Conservation (phyloP, 2,113 vertebrate species). For the Nothocercus nigrocapillus region DNA sequence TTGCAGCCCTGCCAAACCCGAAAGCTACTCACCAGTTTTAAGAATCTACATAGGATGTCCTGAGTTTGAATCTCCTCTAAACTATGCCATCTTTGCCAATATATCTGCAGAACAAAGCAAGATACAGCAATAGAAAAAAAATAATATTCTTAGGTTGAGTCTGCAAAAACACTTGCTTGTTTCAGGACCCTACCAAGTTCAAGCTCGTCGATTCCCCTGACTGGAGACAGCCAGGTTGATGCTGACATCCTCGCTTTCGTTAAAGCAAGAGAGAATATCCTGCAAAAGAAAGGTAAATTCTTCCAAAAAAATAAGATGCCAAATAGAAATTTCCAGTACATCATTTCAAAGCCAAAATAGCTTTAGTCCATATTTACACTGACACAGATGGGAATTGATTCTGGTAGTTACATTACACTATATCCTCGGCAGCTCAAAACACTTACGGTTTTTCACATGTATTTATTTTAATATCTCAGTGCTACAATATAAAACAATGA, state of each 20-base stretch:
- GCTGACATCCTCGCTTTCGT: constrained; percentile 92
- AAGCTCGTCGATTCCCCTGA: constrained; percentile 81
- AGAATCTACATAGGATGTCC: neutral
- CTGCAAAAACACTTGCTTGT: constrained; percentile 30
- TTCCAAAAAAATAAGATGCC: neutral
- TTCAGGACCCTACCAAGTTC: constrained; percentile 73
- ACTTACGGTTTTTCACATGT: neutral
- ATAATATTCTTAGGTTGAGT: neutral
- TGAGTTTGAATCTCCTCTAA: neutral
- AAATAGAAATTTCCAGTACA: neutral
- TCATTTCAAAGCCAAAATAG: neutral
- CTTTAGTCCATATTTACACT: neutral
- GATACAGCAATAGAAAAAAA: neutral
- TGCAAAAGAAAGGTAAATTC: constrained; percentile 85
- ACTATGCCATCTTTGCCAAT: neutral
- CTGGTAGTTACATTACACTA: neutral
- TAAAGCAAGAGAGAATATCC: constrained; percentile 87
- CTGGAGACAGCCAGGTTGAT: constrained; percentile 88
- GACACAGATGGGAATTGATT: neutral
- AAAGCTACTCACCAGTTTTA: neutral
- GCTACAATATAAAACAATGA: neutral
- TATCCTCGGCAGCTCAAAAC: neutral
- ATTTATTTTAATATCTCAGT: neutral
- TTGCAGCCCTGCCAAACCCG: neutral
- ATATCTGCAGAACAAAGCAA: neutral